Evolutionary conservation across 2,113 vertebrate genomes (phyloP), one percentile per base, ranked within the genome.

Genomic region (Anoura caudifer): DNA sequence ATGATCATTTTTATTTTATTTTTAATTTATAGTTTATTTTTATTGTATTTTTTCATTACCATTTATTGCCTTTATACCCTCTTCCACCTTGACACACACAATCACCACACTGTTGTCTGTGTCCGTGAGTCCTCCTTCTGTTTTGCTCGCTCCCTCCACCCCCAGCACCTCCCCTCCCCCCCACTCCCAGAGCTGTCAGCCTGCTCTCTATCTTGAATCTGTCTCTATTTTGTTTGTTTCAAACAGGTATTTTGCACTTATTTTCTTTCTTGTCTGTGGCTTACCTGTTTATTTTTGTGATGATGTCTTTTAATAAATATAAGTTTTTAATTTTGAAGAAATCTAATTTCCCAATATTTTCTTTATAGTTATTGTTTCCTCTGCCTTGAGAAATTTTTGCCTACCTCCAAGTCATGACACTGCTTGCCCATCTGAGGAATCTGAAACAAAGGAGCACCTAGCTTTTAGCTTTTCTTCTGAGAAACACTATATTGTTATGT

Each of bases 291-390:
- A 20, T 69, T 91, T 88, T 94, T 81, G 22, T 61, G 38, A 43
- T 87, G 63, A 31, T 72, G 12, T 56, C 1, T 76, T 75, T 85
- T 90, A 84, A 67, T 65, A 45, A 87, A 28, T 38, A 75, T 28
- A 72, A n/a, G 38, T 86, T 94, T 86, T 86, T 67, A 87, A 95
- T 79, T 86, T 81, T 69, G 76, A 77, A 91, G 47, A 45, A 19
- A 20, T 79, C n/a, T 45, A 59, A 59, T 90, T 94, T 92, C 54
- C 47, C 7, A 45, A 2, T 69, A 56, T 92, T 81, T 76, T 85
- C 19, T 72, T 82, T 38, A 61, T n/a, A 47, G 36, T 69, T 86
- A 83, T 0, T 95, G n/a, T 54, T 90, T 63, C 77, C 69, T 92
- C 1, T 87, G 59, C 89, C 52, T 90, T 94, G 43, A 84, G 70